Percentiles rank a stretch among this genome's conserved stretches.
Conservation (phyloP, 2,797 vertebrate species). For the Mus caroli region DNA sequence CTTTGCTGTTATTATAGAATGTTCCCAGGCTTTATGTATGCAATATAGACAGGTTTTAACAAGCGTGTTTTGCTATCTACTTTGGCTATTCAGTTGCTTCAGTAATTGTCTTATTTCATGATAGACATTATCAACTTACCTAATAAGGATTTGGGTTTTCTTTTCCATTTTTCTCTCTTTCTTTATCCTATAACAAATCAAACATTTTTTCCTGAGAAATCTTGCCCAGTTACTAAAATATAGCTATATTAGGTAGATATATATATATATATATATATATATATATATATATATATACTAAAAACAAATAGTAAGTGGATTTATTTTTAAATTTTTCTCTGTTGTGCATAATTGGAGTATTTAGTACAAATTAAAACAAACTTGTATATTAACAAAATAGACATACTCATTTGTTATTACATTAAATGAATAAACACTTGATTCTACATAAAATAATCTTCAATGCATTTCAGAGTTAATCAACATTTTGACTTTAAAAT, state of each 20-base stretch:
- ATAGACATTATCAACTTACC: not conserved
- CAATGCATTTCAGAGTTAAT: not conserved
- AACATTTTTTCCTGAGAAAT: not conserved
- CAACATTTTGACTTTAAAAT: not conserved
- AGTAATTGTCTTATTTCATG: not conserved
- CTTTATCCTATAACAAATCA: not conserved
- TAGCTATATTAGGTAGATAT: not conserved
- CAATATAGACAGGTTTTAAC: not conserved
- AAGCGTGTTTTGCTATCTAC: not conserved
- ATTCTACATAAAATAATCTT: not conserved
- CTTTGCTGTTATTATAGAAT: not conserved
- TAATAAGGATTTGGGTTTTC: not conserved
- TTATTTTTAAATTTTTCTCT: not conserved
- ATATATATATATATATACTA: too few species aligned
- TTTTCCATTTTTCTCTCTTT: not conserved
- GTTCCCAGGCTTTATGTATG: not conserved
- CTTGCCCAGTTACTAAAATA: not conserved
- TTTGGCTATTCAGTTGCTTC: not conserved
- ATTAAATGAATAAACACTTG: not conserved
- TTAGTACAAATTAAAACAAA: not conserved
- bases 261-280: too few species aligned
- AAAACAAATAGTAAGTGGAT: not conserved
- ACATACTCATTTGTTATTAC: not conserved
- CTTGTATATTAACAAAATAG: not conserved
- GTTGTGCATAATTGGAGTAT: not conserved